These are phyloP conservation scores for Vandiemenella viatica DNA, from an alignment of 2,888 invertebrate species.

Conservation along the genomic window DNA sequence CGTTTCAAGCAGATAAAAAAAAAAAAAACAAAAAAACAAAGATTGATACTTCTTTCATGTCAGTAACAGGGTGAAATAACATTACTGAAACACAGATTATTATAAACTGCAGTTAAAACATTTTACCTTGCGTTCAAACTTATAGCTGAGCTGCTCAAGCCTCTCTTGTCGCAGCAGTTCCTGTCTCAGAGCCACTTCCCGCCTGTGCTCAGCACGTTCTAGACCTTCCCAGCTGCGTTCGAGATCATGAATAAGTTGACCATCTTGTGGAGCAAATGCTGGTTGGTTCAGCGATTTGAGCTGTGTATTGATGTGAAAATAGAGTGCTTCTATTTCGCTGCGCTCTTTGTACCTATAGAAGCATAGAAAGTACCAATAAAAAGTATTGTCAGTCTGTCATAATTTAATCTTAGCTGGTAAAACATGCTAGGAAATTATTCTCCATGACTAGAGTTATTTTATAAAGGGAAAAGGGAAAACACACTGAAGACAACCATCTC, in stretches of 20 bases:
- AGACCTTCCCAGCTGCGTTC: constrained; percentile 87
- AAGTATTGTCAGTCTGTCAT: too few relatives aligned
- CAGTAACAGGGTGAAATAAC: background rate
- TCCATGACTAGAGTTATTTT: too few relatives aligned
- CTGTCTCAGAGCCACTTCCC: constrained; percentile 82
- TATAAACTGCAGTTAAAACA: too few relatives aligned
- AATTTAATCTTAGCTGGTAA: too few relatives aligned
- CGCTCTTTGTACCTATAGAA: constrained; percentile 76
- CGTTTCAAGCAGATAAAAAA: too few relatives aligned
- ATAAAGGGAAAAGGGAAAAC: too few relatives aligned
- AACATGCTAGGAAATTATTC: too few relatives aligned
- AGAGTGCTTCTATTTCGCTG: constrained; percentile 91
- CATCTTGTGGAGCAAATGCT: constrained; percentile 70
- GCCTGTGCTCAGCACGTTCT: constrained; percentile 84
- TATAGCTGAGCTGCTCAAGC: constrained; percentile 85
- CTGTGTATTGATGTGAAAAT: constrained; percentile 91
- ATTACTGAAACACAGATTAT: background rate
- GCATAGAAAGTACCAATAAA: too few relatives aligned
- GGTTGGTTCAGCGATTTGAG: constrained; percentile 87
- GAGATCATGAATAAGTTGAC: constrained; percentile 85
- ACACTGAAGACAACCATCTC: too few relatives aligned
- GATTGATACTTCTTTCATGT: background rate
- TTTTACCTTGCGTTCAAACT: constrained; percentile 79
- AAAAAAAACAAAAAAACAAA: background rate
- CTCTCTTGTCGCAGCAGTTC: constrained; percentile 85